Evolutionary conservation across 2,888 invertebrate species (phyloP).

Genomic region (Sphaeridia pumilis): DNA sequence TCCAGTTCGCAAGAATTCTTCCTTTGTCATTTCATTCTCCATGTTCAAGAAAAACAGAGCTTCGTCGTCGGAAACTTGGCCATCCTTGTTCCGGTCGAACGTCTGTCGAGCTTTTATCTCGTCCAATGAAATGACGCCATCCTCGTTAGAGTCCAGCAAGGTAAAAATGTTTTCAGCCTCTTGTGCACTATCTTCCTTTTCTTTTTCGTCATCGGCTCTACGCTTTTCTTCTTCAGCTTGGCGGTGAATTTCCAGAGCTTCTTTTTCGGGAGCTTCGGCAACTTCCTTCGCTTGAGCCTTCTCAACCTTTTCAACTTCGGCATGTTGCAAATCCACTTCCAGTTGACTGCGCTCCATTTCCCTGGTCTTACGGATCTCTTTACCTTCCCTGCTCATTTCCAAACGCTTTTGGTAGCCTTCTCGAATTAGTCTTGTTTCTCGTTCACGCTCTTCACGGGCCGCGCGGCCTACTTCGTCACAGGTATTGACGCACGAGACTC

Average conservation of each 20-base stretch:
- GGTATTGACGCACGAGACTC: slow-evolving; percentile 57
- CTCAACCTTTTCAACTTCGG: slow-evolving; percentile 65
- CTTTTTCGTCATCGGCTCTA: slow-evolving; percentile 48
- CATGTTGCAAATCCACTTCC: slow-evolving; percentile 59
- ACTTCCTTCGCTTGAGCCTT: slow-evolving; percentile 59
- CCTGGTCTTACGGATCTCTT: slow-evolving; percentile 60
- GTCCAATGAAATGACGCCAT: slow-evolving; percentile 46
- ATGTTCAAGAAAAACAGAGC: slow-evolving; percentile 49
- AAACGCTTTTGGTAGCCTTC: slow-evolving; percentile 64
- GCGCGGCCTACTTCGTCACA: slow-evolving; percentile 69
- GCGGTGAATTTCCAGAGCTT: slow-evolving; percentile 63
- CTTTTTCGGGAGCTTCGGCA: slow-evolving; percentile 60
- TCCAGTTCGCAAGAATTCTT: slow-evolving; percentile 55
- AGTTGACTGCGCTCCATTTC: slow-evolving; percentile 38
- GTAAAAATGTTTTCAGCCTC: slow-evolving; percentile 64
- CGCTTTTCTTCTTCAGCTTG: slow-evolving; percentile 51
- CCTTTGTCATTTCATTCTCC: slow-evolving; percentile 53
- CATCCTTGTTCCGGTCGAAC: slow-evolving; percentile 84
- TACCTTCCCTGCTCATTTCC: slow-evolving; percentile 64
- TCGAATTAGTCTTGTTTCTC: slow-evolving; percentile 58
- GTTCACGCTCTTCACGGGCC: slow-evolving; percentile 61
- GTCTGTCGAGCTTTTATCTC: slow-evolving; percentile 52
- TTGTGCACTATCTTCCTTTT: slow-evolving; percentile 46
- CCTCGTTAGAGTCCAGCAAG: slow-evolving; percentile 66
- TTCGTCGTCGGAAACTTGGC: slow-evolving; percentile 76